These are phyloP conservation scores for Drosophila siamana DNA, from an alignment of 2,888 invertebrate genomes.

Conservation along the genomic window DNA sequence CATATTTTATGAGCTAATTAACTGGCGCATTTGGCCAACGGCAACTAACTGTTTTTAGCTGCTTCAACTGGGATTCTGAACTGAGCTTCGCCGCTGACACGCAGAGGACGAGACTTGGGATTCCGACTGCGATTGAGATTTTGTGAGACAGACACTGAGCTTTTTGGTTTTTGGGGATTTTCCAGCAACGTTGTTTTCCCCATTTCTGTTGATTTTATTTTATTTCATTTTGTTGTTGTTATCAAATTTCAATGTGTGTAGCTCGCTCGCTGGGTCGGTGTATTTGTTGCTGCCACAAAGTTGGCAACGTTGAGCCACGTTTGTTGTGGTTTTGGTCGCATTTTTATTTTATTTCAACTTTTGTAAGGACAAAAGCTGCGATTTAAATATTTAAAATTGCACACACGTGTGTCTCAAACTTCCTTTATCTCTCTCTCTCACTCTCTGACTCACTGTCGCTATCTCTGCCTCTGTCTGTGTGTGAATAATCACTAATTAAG, in stretches of 20 bases:
- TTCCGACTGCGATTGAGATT: not conserved
- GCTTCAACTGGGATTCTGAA: conserved; percentile 1
- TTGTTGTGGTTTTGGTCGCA: conserved; percentile 43
- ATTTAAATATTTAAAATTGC: conserved; percentile 44
- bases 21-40: conserved; percentile 68
- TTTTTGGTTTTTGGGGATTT: conserved; percentile 2
- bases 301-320: conserved; percentile 39
- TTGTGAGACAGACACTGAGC: not conserved
- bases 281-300: conserved; percentile 24
- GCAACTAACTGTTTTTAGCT: conserved; percentile 28
- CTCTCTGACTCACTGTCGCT: not conserved
- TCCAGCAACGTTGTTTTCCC: conserved; percentile 7
- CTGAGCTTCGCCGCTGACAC: not conserved
- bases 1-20: conserved; percentile 80
- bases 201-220: not conserved
- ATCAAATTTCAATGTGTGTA: conserved; percentile 28
- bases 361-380: conserved; percentile 17
- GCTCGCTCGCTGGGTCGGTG: not conserved
- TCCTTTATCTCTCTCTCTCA: not conserved
- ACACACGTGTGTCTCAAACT: conserved; percentile 10
- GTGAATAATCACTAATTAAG: conserved; percentile 62
- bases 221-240: conserved; percentile 13
- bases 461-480: conserved; percentile 15
- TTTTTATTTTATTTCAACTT: conserved; percentile 23
- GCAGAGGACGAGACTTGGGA: not conserved